Percentiles rank a stretch among this genome's conserved stretches.
Evolutionary conservation across 37 sponge, comb jelly and placozoan genomes (phyloP).

Genomic region (Lycopodina hypogea): DNA sequence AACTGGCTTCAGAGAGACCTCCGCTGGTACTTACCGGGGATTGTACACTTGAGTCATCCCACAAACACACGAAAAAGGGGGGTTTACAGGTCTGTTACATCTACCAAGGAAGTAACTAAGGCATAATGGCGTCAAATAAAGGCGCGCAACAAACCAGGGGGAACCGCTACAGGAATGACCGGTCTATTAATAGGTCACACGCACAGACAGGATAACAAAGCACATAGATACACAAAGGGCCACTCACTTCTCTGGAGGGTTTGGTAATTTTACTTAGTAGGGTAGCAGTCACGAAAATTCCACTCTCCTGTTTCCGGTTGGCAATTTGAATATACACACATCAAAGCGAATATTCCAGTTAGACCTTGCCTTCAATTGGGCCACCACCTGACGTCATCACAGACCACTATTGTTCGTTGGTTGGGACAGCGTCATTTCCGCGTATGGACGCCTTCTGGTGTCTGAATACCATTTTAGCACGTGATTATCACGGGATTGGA

Average conservation of each 20-base stretch:
- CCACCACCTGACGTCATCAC: no score
- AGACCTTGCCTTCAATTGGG: slow-evolving; percentile 13
- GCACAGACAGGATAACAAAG: slow-evolving; percentile 58
- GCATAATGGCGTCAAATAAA: not conserved
- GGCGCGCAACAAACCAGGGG: slow-evolving; percentile 4
- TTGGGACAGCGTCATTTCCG: not conserved
- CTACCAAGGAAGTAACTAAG: no score
- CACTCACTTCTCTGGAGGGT: slow-evolving; percentile 74
- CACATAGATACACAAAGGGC: slow-evolving; percentile 63
- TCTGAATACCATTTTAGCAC: not conserved
- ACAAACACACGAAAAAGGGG: no score
- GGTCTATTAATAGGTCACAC: slow-evolving; percentile 72
- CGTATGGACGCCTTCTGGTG: not conserved
- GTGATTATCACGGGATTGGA: not conserved
- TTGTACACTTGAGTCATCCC: no score
- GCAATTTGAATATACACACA: slow-evolving; percentile 22
- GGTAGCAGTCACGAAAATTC: slow-evolving; percentile 77
- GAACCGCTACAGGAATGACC: slow-evolving; percentile 25
- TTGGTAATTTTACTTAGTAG: slow-evolving; percentile 73
- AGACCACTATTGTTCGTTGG: no score
- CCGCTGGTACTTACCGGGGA: no score
- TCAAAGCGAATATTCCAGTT: not conserved
- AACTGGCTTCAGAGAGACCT: no score
- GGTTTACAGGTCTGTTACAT: no score
- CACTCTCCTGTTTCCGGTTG: slow-evolving; percentile 69